These are phyloP conservation scores for Mola mola DNA, from an alignment of 2,113 vertebrate species.

Conservation along the genomic window DNA sequence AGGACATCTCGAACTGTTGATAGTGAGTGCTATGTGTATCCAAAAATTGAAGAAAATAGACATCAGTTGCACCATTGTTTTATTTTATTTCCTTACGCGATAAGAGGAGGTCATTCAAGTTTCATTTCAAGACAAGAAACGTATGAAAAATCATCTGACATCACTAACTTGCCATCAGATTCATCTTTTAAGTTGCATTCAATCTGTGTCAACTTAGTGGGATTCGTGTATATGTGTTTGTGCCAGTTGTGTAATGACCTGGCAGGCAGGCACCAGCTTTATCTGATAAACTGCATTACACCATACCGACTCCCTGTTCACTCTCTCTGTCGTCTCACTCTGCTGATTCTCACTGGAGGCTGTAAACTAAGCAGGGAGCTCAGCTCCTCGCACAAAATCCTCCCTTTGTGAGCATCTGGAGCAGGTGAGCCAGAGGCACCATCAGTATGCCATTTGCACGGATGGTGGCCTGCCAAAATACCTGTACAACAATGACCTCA, in stretches of 20 bases:
- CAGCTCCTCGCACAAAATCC: slow-evolving; percentile 28
- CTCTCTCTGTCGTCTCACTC: slow-evolving; percentile 19
- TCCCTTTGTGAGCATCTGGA: slow-evolving; percentile 43
- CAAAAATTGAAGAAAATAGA: no score
- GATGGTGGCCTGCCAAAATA: slow-evolving; percentile 49
- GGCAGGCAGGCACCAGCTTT: slow-evolving; percentile 33
- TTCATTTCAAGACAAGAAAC: not conserved
- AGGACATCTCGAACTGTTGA: no score
- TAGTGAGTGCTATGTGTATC: no score
- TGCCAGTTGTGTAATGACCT: slow-evolving; percentile 38
- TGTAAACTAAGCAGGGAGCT: slow-evolving; percentile 43
- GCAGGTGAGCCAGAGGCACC: slow-evolving; percentile 42
- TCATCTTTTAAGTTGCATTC: not conserved
- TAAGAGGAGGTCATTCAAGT: no score
- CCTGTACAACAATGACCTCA: slow-evolving; percentile 44
- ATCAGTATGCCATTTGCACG: slow-evolving; percentile 28
- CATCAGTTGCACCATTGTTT: no score
- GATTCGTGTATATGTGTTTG: not conserved
- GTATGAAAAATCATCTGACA: not conserved
- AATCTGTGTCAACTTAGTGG: not conserved
- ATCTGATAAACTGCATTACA: slow-evolving; percentile 55
- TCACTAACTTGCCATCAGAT: not conserved
- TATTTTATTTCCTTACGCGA: no score
- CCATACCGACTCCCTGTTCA: slow-evolving; percentile 26
- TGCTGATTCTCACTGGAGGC: slow-evolving; percentile 9